These are phyloP conservation scores for Artemia franciscana DNA, from an alignment of 1,140 invertebrate species.

Conservation along the genomic window DNA sequence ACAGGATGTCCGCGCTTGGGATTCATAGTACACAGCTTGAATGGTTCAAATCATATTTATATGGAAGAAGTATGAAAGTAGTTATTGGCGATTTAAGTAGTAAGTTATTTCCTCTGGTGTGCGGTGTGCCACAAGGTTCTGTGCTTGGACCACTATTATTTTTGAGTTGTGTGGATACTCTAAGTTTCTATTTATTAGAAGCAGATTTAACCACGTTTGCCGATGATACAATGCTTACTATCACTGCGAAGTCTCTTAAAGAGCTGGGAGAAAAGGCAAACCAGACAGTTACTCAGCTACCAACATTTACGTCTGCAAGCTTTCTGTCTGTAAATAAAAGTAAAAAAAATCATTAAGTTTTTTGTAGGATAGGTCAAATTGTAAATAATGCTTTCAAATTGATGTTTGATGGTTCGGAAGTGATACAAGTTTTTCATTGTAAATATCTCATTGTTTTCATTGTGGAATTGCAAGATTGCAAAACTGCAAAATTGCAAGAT, in stretches of 20 bases:
- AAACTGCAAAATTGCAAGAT: not conserved
- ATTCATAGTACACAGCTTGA: not conserved
- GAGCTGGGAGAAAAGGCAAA: not conserved
- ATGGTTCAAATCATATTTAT: not conserved
- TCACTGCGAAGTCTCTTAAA: not conserved
- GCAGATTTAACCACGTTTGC: not conserved
- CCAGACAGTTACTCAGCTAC: too few relatives aligned
- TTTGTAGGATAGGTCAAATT: not conserved
- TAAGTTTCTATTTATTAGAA: not conserved
- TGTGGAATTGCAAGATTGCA: not conserved
- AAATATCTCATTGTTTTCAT: not conserved
- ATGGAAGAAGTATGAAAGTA: not conserved
- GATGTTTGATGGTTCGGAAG: not conserved
- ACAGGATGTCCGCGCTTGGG: not conserved
- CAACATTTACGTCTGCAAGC: not conserved
- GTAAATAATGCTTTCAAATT: too few relatives aligned
- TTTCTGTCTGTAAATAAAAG: not conserved
- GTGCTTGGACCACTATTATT: not conserved
- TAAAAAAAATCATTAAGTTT: not conserved
- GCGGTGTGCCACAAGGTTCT: not conserved
- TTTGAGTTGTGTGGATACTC: not conserved
- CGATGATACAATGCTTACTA: not conserved
- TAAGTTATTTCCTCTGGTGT: not conserved
- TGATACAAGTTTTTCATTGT: not conserved
- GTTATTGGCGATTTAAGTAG: not conserved